Percentiles rank a stretch among this genome's conserved stretches.
These are phyloP conservation scores for Phoxinus dragarum DNA, from an alignment of 2,797 vertebrate genomes.

Conservation along the genomic window DNA sequence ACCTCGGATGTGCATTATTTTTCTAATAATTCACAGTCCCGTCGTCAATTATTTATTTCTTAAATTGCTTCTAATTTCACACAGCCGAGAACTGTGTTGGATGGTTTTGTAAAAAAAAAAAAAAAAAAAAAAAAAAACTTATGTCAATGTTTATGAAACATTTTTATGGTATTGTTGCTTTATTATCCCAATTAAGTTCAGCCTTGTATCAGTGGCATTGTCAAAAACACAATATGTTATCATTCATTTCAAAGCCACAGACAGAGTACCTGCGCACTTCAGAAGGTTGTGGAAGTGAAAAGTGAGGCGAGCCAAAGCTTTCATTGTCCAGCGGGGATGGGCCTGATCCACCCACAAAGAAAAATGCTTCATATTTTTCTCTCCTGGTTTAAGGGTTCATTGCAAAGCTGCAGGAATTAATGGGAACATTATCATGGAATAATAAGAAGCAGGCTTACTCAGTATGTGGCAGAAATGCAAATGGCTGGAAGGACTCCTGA, in stretches of 20 bases:
- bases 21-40: no score
- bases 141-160: neutral
- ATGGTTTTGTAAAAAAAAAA: neutral
- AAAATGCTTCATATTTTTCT: conserved; percentile 40
- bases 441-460: conserved; percentile 57
- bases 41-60: no score
- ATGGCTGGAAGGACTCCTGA: conserved; percentile 55
- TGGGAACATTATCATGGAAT: conserved; percentile 58
- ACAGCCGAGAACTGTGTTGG: neutral
- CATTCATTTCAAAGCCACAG: conserved; percentile 64
- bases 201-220: conserved; percentile 24
- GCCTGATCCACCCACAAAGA: conserved; percentile 57
- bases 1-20: no score
- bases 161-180: conserved; percentile 46
- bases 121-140: neutral
- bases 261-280: conserved; percentile 67
- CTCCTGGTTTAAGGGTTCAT: conserved; percentile 49
- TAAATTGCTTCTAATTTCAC: neutral
- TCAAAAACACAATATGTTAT: conserved; percentile 64
- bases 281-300: conserved; percentile 65
- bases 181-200: conserved; percentile 58
- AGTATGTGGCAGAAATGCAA: conserved; percentile 55
- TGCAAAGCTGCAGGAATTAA: conserved; percentile 55
- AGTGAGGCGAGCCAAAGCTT: conserved; percentile 66
- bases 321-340: conserved; percentile 65